Conservation (phyloP, 1,140 invertebrate genomes). For the Chrysomallon squamiferum region DNA sequence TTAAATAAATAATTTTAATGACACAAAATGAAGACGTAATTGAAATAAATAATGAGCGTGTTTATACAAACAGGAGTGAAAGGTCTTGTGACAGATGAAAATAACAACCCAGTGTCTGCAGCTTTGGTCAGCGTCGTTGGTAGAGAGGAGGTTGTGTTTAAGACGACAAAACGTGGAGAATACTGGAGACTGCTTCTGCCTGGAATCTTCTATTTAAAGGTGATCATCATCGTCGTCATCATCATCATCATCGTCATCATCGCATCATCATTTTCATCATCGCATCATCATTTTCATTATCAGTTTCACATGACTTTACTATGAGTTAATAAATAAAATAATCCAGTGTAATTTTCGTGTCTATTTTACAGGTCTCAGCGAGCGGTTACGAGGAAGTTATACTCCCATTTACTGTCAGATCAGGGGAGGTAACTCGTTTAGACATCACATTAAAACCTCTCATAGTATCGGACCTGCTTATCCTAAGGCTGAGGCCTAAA, state of each 20-base stretch:
- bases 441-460: conserved; percentile 18
- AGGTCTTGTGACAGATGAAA: conserved; percentile 26
- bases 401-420: conserved; percentile 9
- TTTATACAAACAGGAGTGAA: conserved; percentile 40
- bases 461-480: too few species aligned
- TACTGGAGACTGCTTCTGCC: conserved; percentile 51
- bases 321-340: too few species aligned
- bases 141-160: conserved; percentile 56
- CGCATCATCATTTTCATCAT: too few species aligned
- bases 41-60: too few species aligned
- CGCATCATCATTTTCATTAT: too few species aligned
- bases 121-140: conserved; percentile 19
- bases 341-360: too few species aligned
- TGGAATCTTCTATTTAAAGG: conserved; percentile 24
- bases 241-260: too few species aligned
- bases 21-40: too few species aligned
- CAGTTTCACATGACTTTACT: too few species aligned
- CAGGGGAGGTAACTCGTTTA: conserved; percentile 15
- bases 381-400: neutral
- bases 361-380: conserved; percentile 15
- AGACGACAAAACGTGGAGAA: conserved; percentile 38
- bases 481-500: too few species aligned
- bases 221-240: too few species aligned
- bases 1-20: too few species aligned
- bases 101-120: conserved; percentile 10